Percentiles rank a stretch among this genome's conserved stretches.
These are phyloP conservation scores for Rhizoglyphus robini DNA, from an alignment of 1,140 invertebrate genomes.

Conservation along the genomic window DNA sequence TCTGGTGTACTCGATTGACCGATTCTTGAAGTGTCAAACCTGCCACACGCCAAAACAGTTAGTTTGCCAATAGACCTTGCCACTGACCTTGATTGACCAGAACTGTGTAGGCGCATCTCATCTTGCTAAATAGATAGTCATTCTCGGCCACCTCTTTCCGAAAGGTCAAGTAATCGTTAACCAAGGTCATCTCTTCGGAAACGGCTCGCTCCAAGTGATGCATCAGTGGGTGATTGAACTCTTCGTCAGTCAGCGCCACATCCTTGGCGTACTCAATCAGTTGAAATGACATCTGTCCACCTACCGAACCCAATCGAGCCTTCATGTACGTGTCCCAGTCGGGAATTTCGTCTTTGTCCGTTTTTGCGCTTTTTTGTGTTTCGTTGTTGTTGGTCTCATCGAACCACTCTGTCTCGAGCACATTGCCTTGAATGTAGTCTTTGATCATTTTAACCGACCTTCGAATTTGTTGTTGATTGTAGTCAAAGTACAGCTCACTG, in stretches of 20 bases:
- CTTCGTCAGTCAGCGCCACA: not conserved
- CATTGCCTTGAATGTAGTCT: slow-evolving; percentile 14
- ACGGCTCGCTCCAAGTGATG: not conserved
- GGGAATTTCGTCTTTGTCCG: not conserved
- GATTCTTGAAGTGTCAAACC: slow-evolving; percentile 15
- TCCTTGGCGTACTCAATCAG: slow-evolving; percentile 18
- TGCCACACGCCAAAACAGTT: not conserved
- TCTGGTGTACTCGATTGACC: slow-evolving; percentile 13
- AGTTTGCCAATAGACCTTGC: not conserved
- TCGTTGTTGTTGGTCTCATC: not conserved
- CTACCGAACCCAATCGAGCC: slow-evolving; percentile 13
- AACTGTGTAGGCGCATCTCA: slow-evolving; percentile 10
- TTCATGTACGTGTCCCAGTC: slow-evolving; percentile 12
- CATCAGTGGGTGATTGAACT: slow-evolving; percentile 16
- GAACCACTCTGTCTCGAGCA: slow-evolving; percentile 1
- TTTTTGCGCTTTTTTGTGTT: not conserved
- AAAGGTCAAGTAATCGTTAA: slow-evolving; percentile 17
- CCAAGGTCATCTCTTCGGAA: slow-evolving; percentile 16
- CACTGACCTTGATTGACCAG: slow-evolving; percentile 7
- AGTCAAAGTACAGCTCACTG: slow-evolving; percentile 12
- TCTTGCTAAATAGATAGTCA: not conserved
- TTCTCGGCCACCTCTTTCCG: slow-evolving; percentile 16
- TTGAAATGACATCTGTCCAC: slow-evolving; percentile 15
- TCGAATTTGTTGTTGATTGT: slow-evolving; percentile 7
- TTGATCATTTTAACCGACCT: slow-evolving; percentile 12